These are phyloP conservation scores for Coenobita brevimanus DNA, from an alignment of 1,140 invertebrate genomes.

Conservation along the genomic window DNA sequence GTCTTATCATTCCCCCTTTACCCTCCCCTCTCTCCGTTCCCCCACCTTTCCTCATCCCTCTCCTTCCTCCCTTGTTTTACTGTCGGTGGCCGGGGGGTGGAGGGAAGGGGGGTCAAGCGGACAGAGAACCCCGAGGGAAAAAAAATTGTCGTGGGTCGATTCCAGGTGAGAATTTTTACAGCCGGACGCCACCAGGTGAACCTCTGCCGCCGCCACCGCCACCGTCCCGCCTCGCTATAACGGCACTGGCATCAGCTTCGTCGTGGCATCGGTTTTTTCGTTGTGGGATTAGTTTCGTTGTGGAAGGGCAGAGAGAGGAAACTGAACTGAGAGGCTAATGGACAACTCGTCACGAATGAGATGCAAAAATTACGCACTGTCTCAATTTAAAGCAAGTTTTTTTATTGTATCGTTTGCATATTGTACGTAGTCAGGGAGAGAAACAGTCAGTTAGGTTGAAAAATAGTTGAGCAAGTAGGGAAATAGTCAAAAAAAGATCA, in stretches of 20 bases:
- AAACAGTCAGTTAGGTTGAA: too few relatives aligned
- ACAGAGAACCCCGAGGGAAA: not conserved
- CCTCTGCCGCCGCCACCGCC: not conserved
- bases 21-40: not conserved
- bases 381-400: too few relatives aligned
- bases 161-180: constrained; percentile 64
- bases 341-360: too few relatives aligned
- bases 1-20: not conserved
- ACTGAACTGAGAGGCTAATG: too few relatives aligned
- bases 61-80: not conserved
- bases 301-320: too few relatives aligned
- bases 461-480: too few relatives aligned
- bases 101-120: not conserved
- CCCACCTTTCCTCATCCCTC: not conserved
- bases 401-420: too few relatives aligned
- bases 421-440: too few relatives aligned
- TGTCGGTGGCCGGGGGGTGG: not conserved
- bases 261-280: too few relatives aligned
- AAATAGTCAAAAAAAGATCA: too few relatives aligned
- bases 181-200: constrained; percentile 46
- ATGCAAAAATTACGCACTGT: too few relatives aligned
- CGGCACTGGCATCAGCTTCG: not conserved
- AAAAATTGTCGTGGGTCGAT: constrained; percentile 48
- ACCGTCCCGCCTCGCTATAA: not conserved
- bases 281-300: too few relatives aligned